Conservation (phyloP, 1,140 invertebrate species). For the Marisa cornuarietis region DNA sequence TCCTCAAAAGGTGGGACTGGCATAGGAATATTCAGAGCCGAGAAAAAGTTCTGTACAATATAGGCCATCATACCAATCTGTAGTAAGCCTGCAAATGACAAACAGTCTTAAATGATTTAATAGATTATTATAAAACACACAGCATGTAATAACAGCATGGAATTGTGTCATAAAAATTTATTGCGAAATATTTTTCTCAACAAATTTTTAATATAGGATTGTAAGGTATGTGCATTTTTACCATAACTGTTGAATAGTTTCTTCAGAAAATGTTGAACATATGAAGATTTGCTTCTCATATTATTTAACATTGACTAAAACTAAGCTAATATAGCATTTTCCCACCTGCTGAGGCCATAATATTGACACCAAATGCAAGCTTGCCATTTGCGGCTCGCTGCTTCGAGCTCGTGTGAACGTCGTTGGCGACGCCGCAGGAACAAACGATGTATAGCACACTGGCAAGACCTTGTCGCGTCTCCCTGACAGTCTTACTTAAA, state of each 20-base stretch:
- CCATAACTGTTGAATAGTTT: too few species aligned
- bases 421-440: background rate
- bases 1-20: slow-evolving; percentile 5
- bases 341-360: background rate
- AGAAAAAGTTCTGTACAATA: slow-evolving; percentile 12
- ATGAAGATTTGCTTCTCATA: too few species aligned
- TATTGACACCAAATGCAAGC: background rate
- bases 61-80: slow-evolving; percentile 16
- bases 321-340: background rate
- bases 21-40: slow-evolving; percentile 6
- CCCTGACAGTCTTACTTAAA: background rate
- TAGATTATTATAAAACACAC: too few species aligned
- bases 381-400: background rate
- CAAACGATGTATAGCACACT: background rate
- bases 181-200: too few species aligned
- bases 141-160: too few species aligned
- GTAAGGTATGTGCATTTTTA: too few species aligned
- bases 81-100: slow-evolving; percentile 7
- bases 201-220: too few species aligned
- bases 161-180: too few species aligned
- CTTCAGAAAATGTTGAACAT: too few species aligned
- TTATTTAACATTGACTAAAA: background rate
- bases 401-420: background rate
- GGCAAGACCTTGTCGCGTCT: background rate
- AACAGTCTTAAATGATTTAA: too few species aligned